Evolutionary conservation across 2,888 invertebrate species (phyloP), one percentile per base, ranked within the genome.

Genomic region (Polyploca ridens): DNA sequence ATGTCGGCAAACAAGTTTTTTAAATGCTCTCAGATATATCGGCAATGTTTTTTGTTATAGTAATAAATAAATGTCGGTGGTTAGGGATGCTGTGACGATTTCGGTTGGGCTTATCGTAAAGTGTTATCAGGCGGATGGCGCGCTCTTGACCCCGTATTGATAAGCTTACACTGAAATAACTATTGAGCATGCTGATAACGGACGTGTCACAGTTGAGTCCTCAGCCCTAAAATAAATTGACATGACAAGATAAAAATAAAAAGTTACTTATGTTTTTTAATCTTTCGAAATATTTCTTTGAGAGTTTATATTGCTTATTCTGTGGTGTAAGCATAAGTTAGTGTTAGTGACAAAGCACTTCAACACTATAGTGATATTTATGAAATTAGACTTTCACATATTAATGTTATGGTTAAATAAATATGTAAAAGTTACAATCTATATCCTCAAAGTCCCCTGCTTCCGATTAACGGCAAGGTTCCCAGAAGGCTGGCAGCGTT

Each of bases 141-240:
- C 86, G 93, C 89, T 93, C 93, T 93, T 93, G 93, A 92, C 93
- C 93, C 82, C 86, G 70, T 75, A 74, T 73, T 82, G 92, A 91
- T 91, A 91, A 73, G 73, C 69, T 79, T 78, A 77, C 77, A 86
- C 82, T 75, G 73, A 86, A 89, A 89, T 88, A 90, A 74, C 80
- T 79, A 68, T 76, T 67, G 63, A 64, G 70, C 44, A 41, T 41
- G 8, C 68, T 66, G 85, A 82, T 84, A 86, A 85, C 78, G 76
- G 61, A 64, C 41, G 41, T 41, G 41, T 41, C 41, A 41, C 13
- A 41, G 41, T 41, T 41, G 35, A 35, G 59, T 35, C 59, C 8
- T 8, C 59, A 54, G 54, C 19, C 27, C 19, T 19, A 54, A n/a
- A 54, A 54, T 54, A 54, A 54, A 54, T 54, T 54, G 54, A 54